Evolutionary conservation across 2,888 invertebrate genomes (phyloP).

Genomic region (Cryptocephalus moraei): DNA sequence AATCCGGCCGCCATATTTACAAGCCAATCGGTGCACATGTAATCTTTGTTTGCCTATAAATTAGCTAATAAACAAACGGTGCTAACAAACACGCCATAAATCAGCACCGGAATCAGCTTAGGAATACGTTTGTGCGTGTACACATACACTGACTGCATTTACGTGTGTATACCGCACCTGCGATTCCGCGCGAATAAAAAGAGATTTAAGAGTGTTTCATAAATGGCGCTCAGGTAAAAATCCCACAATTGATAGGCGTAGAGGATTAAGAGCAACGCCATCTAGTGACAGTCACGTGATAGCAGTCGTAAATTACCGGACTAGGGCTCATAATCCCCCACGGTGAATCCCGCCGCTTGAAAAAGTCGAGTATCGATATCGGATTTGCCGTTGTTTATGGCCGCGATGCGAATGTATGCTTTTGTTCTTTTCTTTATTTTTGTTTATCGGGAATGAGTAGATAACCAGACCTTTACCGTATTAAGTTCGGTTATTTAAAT

Average conservation of each 20-base stretch:
- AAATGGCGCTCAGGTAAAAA: constrained; percentile 32
- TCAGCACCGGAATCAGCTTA: constrained; percentile 26
- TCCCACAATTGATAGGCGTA: constrained; percentile 40
- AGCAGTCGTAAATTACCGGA: too few species aligned
- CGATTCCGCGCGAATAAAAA: constrained; percentile 31
- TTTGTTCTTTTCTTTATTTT: too few species aligned
- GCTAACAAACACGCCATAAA: constrained; percentile 24
- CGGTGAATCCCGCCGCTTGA: too few species aligned
- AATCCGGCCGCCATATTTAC: too few species aligned
- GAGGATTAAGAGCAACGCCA: constrained; percentile 33
- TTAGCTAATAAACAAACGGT: constrained; percentile 23
- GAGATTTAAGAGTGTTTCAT: constrained; percentile 31
- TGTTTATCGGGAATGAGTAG: too few species aligned
- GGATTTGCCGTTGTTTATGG: too few species aligned
- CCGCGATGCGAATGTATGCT: too few species aligned
- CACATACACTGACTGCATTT: constrained; percentile 9
- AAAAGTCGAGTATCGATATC: too few species aligned
- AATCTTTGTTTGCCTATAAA: constrained; percentile 12
- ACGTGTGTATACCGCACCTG: constrained; percentile 26
- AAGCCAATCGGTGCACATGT: background rate
- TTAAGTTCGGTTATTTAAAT: too few species aligned
- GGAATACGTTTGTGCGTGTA: constrained; percentile 8
- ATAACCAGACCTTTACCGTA: too few species aligned
- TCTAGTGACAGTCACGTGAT: too few species aligned
- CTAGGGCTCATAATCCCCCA: too few species aligned